phyloP scores from a whole-genome alignment of 2,888 invertebrate genomes.

The Phragmatobia fuliginosa region DNA sequence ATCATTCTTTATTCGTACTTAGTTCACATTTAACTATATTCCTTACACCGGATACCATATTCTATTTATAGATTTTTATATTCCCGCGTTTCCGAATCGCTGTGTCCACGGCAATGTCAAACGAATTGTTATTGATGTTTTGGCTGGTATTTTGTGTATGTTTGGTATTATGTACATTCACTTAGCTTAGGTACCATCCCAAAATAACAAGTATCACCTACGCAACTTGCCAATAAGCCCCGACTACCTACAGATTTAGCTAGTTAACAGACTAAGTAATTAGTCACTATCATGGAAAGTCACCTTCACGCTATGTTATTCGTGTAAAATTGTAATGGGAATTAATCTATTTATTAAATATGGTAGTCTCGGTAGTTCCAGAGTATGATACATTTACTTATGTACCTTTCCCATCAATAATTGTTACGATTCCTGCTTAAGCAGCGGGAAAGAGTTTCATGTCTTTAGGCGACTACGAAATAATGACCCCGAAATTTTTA shows the following conservation, averaged over 20 bases:
- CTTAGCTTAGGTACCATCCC: constrained; percentile 5
- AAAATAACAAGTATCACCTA: constrained; percentile 5
- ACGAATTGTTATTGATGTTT: not conserved
- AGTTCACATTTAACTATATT: constrained; percentile 36
- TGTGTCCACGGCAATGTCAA: constrained; percentile 20
- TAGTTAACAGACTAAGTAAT: not conserved
- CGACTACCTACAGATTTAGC: constrained; percentile 8
- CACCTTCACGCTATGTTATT: constrained; percentile 22
- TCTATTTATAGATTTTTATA: constrained; percentile 45
- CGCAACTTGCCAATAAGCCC: constrained; percentile 21
- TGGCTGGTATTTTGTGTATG: not conserved
- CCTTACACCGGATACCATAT: constrained; percentile 41
- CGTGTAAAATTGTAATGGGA: not conserved
- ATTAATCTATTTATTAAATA: not conserved
- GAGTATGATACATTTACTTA: not conserved
- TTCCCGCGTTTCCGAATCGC: constrained; percentile 24
- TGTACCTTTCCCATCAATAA: not conserved
- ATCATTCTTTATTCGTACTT: too few species aligned
- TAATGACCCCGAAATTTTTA: not conserved
- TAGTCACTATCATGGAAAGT: constrained; percentile 21
- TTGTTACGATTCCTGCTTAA: not conserved
- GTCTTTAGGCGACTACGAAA: too few species aligned
- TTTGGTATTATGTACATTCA: not conserved
- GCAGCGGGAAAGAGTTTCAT: not conserved
- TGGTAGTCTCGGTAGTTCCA: not conserved